These are phyloP conservation scores for Ctenopoma kingsleyae DNA, from an alignment of 2,797 vertebrate species.

Conservation along the genomic window DNA sequence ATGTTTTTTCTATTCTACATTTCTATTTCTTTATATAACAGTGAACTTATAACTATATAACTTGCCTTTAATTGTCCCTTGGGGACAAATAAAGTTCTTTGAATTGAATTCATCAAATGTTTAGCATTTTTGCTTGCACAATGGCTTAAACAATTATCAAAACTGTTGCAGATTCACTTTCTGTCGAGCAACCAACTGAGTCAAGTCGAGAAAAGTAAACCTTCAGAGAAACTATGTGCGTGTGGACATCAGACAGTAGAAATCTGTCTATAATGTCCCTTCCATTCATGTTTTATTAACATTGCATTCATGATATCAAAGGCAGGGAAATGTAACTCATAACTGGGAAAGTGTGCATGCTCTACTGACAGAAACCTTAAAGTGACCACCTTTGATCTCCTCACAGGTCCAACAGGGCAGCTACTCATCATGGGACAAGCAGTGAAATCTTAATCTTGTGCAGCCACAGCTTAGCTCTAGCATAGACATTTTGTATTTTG, in stretches of 20 bases:
- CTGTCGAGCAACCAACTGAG: too few species aligned
- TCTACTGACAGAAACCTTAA: not conserved
- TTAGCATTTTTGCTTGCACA: too few species aligned
- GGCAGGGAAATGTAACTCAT: not conserved
- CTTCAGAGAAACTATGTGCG: not conserved
- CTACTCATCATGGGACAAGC: conserved; percentile 32
- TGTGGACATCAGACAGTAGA: not conserved
- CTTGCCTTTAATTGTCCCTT: too few species aligned
- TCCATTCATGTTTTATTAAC: not conserved
- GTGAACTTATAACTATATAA: too few species aligned
- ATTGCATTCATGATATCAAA: not conserved
- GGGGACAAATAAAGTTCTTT: too few species aligned
- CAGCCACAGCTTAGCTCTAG: too few species aligned
- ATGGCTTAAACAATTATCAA: too few species aligned
- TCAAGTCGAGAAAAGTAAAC: not conserved
- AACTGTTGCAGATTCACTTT: too few species aligned
- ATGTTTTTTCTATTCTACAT: too few species aligned
- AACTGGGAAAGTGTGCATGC: conserved; percentile 12
- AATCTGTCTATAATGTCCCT: not conserved
- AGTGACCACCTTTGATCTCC: conserved; percentile 35
- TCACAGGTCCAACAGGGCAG: conserved; percentile 33
- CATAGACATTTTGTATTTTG: too few species aligned
- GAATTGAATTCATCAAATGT: too few species aligned
- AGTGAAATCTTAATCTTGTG: conserved; percentile 56
- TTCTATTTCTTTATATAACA: too few species aligned